A percentile compares a stretch with the other conserved stretches of the same genome.
Evolutionary conservation across 1,140 invertebrate species (phyloP).

Genomic region (Nilaparvata lugens): DNA sequence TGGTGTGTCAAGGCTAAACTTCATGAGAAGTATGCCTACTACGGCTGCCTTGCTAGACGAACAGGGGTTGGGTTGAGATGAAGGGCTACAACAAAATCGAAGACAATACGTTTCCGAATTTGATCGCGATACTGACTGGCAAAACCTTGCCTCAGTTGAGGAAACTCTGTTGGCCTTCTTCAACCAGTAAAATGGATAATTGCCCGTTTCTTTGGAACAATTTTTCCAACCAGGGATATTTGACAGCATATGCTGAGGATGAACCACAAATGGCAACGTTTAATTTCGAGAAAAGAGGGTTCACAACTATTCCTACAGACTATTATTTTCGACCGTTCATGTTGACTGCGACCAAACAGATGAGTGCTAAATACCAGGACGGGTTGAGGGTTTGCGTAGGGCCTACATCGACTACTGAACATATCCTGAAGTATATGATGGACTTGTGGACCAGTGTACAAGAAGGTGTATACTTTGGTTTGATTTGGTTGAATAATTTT

Average conservation of each 20-base stretch:
- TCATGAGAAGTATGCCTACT: conserved; percentile 66
- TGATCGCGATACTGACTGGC: conserved; percentile 67
- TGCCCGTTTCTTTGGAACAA: conserved; percentile 75
- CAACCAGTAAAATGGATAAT: conserved; percentile 39
- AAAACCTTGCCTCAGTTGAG: conserved; percentile 40
- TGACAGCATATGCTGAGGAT: conserved; percentile 74
- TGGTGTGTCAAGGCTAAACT: conserved; percentile 65
- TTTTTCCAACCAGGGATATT: conserved; percentile 58
- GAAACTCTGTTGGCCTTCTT: conserved; percentile 40
- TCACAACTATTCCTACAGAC: conserved; percentile 65
- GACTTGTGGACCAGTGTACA: conserved; percentile 47
- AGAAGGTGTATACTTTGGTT: conserved; percentile 53
- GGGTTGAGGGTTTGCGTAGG: conserved; percentile 26
- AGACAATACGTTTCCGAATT: conserved; percentile 74
- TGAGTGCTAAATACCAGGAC: conserved; percentile 18
- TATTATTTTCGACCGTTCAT: conserved; percentile 73
- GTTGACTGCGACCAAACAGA: conserved; percentile 42
- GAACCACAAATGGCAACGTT: conserved; percentile 62
- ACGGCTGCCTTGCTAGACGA: conserved; percentile 54
- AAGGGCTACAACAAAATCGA: conserved; percentile 58
- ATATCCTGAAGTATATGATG: conserved; percentile 32
- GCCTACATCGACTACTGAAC: conserved; percentile 21
- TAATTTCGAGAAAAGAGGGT: conserved; percentile 71
- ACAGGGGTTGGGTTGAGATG: conserved; percentile 44
- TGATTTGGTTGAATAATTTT: conserved; percentile 70